phyloP scores from a whole-genome alignment of 2,797 vertebrate species.

The Melanotaenia nigrans region DNA sequence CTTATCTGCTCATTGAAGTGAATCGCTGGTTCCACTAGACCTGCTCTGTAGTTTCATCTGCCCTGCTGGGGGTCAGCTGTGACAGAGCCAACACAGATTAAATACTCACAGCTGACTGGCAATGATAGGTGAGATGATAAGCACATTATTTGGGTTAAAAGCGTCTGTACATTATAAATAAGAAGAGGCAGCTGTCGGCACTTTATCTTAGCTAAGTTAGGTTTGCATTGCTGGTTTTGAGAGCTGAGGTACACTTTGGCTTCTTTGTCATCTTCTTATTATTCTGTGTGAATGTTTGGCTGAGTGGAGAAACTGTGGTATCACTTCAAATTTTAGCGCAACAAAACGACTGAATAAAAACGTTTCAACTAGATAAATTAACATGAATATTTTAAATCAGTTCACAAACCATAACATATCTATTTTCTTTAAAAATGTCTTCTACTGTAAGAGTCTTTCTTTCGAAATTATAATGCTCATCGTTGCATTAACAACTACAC shows the following conservation, averaged over 20 bases:
- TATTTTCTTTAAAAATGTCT: too few species aligned
- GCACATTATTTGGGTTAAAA: slow-evolving; percentile 23
- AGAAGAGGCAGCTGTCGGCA: neutral
- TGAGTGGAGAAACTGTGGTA: neutral
- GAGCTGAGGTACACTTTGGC: neutral
- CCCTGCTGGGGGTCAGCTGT: slow-evolving; percentile 23
- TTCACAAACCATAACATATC: too few species aligned
- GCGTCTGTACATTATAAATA: neutral
- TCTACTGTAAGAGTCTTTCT: neutral
- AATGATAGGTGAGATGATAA: slow-evolving; percentile 13
- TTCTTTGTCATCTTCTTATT: neutral
- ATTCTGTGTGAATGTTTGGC: neutral
- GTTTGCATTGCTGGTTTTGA: neutral
- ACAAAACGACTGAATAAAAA: too few species aligned
- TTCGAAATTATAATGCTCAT: neutral
- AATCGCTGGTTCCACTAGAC: slow-evolving; percentile 58
- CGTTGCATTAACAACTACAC: neutral
- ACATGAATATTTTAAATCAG: too few species aligned
- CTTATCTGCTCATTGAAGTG: slow-evolving; percentile 56
- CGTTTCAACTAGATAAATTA: too few species aligned
- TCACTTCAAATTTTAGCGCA: too few species aligned
- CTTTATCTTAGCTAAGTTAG: neutral
- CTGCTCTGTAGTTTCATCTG: slow-evolving; percentile 50
- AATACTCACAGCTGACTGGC: slow-evolving; percentile 18
- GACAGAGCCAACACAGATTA: slow-evolving; percentile 31